Conservation (phyloP, 2,797 vertebrate genomes). For the Phalloptychus januarius region DNA sequence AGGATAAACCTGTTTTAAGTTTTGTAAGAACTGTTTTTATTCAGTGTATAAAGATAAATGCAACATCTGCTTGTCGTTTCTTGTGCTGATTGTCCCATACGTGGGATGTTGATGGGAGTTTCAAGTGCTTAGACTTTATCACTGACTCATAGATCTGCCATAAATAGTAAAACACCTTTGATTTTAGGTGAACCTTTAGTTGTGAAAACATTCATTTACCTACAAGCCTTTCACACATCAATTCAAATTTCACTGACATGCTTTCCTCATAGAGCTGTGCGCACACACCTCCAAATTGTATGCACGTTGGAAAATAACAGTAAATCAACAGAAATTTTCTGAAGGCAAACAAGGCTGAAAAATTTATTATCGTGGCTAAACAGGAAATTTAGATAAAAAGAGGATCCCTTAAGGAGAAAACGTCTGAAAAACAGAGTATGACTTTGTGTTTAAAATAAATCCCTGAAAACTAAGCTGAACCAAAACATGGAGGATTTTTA, state of each 20-base stretch:
- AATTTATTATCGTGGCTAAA: background rate
- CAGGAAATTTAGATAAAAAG: background rate
- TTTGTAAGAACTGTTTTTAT: constrained; percentile 93
- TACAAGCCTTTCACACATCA: background rate
- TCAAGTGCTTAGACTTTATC: background rate
- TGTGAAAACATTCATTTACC: background rate
- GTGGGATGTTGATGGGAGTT: background rate
- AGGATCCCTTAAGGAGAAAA: background rate
- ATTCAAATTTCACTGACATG: background rate
- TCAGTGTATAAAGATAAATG: constrained; percentile 88
- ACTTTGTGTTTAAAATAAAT: background rate
- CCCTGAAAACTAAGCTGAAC: background rate
- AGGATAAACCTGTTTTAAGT: constrained; percentile 85
- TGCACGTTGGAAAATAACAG: too few species aligned
- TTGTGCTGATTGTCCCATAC: constrained; percentile 8
- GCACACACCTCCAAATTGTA: background rate
- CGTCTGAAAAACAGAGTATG: background rate
- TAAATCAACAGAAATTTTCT: background rate
- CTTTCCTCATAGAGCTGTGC: background rate
- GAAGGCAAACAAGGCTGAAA: background rate
- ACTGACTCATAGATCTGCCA: background rate
- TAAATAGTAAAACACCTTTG: background rate
- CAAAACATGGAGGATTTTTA: background rate
- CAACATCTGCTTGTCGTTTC: constrained; percentile 23
- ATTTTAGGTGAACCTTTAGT: background rate